Percentiles rank a stretch among this genome's conserved stretches.
phyloP scores from a whole-genome alignment of 1,140 invertebrate species.

The Aphis gossypii region DNA sequence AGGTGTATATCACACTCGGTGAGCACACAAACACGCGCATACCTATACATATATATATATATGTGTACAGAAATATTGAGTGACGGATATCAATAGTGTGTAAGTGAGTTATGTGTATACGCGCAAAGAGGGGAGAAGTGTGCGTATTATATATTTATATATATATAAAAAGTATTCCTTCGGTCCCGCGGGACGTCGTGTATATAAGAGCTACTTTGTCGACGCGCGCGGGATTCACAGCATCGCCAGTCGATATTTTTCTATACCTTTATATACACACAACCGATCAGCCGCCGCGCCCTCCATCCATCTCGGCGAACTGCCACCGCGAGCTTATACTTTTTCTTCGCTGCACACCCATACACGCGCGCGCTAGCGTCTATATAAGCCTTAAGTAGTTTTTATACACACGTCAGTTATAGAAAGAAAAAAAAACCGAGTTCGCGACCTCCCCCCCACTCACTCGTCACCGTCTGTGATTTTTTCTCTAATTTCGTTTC shows the following conservation, averaged over 20 bases:
- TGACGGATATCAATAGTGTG: constrained; percentile 56
- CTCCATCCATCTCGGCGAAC: neutral
- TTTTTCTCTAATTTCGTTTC: constrained; percentile 17
- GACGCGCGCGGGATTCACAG: constrained; percentile 37
- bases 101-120: constrained; percentile 26
- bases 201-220: constrained; percentile 55
- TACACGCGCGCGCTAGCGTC: too few relatives aligned
- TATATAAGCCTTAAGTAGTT: constrained; percentile 29
- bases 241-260: constrained; percentile 55
- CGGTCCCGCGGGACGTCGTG: neutral
- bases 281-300: constrained; percentile 19
- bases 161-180: neutral
- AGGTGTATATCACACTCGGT: neutral
- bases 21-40: neutral
- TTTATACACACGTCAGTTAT: constrained; percentile 23
- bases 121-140: neutral
- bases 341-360: neutral
- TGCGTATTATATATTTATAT: neutral
- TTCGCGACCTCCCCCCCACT: constrained; percentile 18
- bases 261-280: neutral
- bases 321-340: neutral
- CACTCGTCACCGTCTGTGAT: neutral
- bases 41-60: neutral
- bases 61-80: constrained; percentile 50
- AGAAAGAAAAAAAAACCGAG: neutral